A percentile compares a stretch with the other conserved stretches of the same genome.
phyloP scores from a whole-genome alignment of 1,140 invertebrate genomes.

The Ips typographus region DNA sequence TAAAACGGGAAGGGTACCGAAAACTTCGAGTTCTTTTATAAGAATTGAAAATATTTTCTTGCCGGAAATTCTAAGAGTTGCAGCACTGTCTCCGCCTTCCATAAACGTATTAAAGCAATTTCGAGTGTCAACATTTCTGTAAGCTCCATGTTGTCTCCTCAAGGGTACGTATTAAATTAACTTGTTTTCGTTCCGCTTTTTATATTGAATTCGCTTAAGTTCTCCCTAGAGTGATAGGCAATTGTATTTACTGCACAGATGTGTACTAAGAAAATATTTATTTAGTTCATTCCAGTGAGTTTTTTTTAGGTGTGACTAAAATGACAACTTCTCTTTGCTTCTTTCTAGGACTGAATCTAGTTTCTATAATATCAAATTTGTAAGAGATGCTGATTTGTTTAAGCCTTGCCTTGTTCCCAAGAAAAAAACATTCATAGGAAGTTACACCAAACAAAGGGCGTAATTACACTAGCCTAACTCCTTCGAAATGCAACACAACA shows the following conservation, averaged over 20 bases:
- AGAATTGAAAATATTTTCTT: not conserved
- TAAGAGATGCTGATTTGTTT: slow-evolving; percentile 22
- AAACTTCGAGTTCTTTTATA: no score
- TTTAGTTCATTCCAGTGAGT: no score
- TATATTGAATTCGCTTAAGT: slow-evolving; percentile 7
- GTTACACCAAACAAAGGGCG: no score
- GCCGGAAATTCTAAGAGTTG: not conserved
- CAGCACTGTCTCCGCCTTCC: not conserved
- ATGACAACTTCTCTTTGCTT: no score
- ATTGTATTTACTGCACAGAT: slow-evolving; percentile 1
- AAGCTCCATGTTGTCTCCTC: slow-evolving; percentile 6
- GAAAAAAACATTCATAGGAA: no score
- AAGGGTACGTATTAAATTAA: slow-evolving; percentile 16
- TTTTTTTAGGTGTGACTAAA: no score
- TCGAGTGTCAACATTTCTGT: slow-evolving; percentile 12
- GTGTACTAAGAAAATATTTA: slow-evolving; percentile 4
- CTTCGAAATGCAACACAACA: slow-evolving; percentile 13
- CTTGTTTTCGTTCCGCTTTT: slow-evolving; percentile 9
- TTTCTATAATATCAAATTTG: slow-evolving; percentile 18
- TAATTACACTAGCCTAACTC: no score
- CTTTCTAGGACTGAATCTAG: no score
- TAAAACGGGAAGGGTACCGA: no score
- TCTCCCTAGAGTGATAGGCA: slow-evolving; percentile 5
- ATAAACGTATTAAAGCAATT: slow-evolving; percentile 13
- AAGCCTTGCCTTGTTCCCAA: not conserved